These are phyloP conservation scores for Mus pahari DNA, from an alignment of 2,113 vertebrate genomes.

Conservation along the genomic window DNA sequence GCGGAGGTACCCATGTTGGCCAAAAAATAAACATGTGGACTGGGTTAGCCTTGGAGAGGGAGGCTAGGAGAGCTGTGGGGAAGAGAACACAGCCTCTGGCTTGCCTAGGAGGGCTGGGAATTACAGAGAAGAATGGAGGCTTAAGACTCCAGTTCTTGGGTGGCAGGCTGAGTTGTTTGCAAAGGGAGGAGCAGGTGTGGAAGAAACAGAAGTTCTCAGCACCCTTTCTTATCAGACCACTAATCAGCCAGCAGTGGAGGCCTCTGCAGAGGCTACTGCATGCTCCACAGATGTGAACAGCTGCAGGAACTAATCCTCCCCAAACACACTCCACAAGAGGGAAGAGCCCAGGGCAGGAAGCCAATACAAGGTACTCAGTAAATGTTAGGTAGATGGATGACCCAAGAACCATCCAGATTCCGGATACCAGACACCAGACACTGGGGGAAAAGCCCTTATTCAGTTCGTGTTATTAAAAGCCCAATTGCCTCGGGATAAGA, in stretches of 20 bases:
- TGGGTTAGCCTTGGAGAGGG: neutral
- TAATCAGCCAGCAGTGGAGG: neutral
- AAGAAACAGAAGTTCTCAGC: neutral
- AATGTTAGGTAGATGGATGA: constrained; percentile 1
- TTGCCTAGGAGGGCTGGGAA: neutral
- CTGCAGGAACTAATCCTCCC: neutral
- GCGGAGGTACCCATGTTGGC: neutral
- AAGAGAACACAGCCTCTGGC: neutral
- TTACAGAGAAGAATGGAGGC: neutral
- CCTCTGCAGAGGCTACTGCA: neutral
- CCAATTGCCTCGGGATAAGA: neutral
- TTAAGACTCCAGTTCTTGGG: neutral
- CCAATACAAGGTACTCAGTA: neutral
- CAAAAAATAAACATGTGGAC: neutral
- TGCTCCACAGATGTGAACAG: neutral
- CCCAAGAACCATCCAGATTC: neutral
- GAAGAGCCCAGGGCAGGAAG: constrained; percentile 12
- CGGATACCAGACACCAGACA: neutral
- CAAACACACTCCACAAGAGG: neutral
- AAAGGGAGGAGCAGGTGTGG: neutral
- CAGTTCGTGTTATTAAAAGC: neutral
- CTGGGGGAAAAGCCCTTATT: neutral
- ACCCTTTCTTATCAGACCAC: constrained; percentile 23
- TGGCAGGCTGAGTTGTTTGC: neutral
- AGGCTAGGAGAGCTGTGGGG: neutral